Conservation (phyloP, 2,888 invertebrate genomes). For the Acleris laterana region DNA sequence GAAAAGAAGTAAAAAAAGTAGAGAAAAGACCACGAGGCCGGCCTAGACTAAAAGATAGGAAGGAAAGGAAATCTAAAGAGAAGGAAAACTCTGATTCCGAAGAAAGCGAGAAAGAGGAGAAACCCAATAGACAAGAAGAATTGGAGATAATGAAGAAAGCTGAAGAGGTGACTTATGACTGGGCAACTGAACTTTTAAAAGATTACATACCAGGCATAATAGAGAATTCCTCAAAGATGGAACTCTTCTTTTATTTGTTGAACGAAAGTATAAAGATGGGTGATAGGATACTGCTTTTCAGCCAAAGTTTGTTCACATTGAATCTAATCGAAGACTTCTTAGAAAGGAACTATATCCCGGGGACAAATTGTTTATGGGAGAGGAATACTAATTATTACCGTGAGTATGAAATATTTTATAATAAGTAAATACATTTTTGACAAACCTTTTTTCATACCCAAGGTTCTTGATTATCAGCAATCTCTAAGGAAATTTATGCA, state of each 20-base stretch:
- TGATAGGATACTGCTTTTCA: constrained; percentile 97
- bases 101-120: constrained; percentile 84
- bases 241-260: constrained; percentile 95
- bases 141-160: constrained; percentile 87
- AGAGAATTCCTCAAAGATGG: constrained; percentile 97
- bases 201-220: constrained; percentile 94
- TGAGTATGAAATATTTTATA: constrained; percentile 80
- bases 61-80: constrained; percentile 77
- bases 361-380: constrained; percentile 90
- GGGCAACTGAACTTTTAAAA: constrained; percentile 93
- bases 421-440: not conserved
- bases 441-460: not conserved
- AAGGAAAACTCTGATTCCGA: constrained; percentile 82
- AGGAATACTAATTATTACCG: constrained; percentile 95
- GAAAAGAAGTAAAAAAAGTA: constrained; percentile 64
- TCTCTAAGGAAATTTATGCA: too few relatives aligned
- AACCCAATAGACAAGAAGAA: constrained; percentile 84
- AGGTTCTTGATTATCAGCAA: too few relatives aligned
- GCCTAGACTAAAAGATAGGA: constrained; percentile 72
- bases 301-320: constrained; percentile 97
- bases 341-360: constrained; percentile 88
- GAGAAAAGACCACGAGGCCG: constrained; percentile 68
- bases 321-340: constrained; percentile 97
- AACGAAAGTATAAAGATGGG: constrained; percentile 94
- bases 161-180: constrained; percentile 94